phyloP scores from a whole-genome alignment of 2,113 vertebrate species.

The Mastomys natalensis region DNA sequence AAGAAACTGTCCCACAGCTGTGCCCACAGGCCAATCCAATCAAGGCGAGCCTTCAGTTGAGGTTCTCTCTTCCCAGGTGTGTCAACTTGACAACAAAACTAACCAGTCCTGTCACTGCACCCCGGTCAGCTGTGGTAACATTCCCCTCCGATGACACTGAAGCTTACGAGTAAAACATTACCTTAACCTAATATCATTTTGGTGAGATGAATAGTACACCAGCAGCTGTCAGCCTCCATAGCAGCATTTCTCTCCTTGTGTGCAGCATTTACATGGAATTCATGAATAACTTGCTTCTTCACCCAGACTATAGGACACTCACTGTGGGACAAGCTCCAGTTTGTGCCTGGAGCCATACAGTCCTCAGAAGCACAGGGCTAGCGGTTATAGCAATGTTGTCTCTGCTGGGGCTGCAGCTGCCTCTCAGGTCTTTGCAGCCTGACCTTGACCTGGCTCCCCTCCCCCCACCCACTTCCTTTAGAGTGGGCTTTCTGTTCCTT shows the following conservation, averaged over 20 bases:
- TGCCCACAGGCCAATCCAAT: background rate
- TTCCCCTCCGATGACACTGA: accelerated
- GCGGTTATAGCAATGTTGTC: accelerated
- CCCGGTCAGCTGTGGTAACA: background rate
- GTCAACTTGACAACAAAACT: background rate
- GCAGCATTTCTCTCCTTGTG: accelerated
- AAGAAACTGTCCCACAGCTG: background rate
- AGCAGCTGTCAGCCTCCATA: too few species aligned
- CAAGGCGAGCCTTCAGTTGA: background rate
- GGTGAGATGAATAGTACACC: accelerated
- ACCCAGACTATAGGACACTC: accelerated
- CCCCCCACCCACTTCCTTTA: background rate
- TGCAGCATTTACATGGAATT: accelerated
- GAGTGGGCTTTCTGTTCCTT: accelerated
- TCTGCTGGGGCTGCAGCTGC: background rate
- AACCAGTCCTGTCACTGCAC: background rate
- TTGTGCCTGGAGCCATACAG: accelerated
- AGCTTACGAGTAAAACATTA: background rate
- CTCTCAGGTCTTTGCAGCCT: accelerated
- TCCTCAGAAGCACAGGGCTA: background rate
- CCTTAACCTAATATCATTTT: background rate
- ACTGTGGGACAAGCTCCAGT: accelerated
- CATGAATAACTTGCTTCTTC: background rate
- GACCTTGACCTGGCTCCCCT: accelerated
- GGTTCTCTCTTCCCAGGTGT: background rate